Conservation (phyloP, 92 coral and sea anemone genomes). For the Epizoanthus rinbou region DNA sequence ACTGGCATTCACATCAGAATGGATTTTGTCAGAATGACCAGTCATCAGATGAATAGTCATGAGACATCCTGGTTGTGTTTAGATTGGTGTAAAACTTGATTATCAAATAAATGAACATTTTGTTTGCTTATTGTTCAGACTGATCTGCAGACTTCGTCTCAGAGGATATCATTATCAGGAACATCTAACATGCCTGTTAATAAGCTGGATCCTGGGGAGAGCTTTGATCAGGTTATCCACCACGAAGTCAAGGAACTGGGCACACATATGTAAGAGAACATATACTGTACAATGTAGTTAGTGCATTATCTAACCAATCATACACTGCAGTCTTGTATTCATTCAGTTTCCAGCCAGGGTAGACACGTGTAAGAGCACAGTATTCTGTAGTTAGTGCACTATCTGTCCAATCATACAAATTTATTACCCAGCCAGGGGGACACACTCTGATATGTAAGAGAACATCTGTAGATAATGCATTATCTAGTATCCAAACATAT, state of each 20-base stretch:
- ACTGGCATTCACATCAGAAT: too few relatives aligned
- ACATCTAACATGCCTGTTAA: conserved; percentile 96
- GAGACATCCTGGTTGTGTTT: too few relatives aligned
- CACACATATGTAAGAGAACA: conserved; percentile 83
- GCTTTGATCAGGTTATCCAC: conserved; percentile 97
- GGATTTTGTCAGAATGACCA: too few relatives aligned
- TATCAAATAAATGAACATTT: neutral
- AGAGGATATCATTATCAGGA: conserved; percentile 86
- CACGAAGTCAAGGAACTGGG: conserved; percentile 99
- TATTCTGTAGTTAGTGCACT: too few relatives aligned
- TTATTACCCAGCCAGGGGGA: too few relatives aligned
- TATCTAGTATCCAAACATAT: neutral
- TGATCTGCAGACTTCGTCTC: conserved; percentile 98
- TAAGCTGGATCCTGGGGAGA: conserved; percentile 92
- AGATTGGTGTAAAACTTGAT: neutral
- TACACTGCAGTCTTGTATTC: too few relatives aligned
- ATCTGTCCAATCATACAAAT: too few relatives aligned
- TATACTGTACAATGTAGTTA: neutral
- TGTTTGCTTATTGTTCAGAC: conserved; percentile 57
- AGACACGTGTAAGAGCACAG: too few relatives aligned
- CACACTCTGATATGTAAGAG: conserved; percentile 80
- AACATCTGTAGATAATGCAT: neutral
- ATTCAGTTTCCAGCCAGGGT: too few relatives aligned
- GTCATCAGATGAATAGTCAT: too few relatives aligned
- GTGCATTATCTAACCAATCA: too few relatives aligned